These are phyloP conservation scores for Triops cancriformis DNA, from an alignment of 1,140 invertebrate genomes.

Conservation along the genomic window DNA sequence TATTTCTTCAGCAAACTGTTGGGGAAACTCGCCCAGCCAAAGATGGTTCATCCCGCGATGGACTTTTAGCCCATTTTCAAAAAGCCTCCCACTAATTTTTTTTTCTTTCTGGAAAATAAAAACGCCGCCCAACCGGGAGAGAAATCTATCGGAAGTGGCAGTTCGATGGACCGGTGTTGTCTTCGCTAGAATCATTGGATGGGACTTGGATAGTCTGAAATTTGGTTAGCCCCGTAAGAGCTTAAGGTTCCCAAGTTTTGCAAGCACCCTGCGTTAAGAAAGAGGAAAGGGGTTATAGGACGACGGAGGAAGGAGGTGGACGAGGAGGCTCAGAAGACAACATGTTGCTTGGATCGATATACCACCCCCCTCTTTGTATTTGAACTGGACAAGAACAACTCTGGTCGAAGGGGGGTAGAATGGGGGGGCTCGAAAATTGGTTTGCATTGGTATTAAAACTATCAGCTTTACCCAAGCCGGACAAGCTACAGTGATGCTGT, in stretches of 20 bases:
- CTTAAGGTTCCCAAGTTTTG: not conserved
- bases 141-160: not conserved
- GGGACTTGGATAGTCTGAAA: not conserved
- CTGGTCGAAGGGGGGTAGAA: not conserved
- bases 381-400: not conserved
- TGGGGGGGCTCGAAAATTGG: not conserved
- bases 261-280: not conserved
- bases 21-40: not conserved
- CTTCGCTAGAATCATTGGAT: not conserved
- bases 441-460: slow-evolving; percentile 1
- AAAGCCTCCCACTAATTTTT: too few relatives aligned
- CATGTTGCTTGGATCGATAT: slow-evolving; percentile 7
- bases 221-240: not conserved
- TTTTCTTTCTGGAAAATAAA: too few relatives aligned
- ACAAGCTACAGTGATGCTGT: too few relatives aligned
- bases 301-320: not conserved
- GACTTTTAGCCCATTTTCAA: not conserved
- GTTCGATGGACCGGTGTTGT: not conserved
- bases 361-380: not conserved
- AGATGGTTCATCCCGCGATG: not conserved
- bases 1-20: not conserved
- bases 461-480: not conserved
- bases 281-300: too few relatives aligned
- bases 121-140: not conserved
- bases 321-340: not conserved